Base-by-base conservation (phyloP, 2,888 invertebrate species). In the Mythimna albipuncta region DNA sequence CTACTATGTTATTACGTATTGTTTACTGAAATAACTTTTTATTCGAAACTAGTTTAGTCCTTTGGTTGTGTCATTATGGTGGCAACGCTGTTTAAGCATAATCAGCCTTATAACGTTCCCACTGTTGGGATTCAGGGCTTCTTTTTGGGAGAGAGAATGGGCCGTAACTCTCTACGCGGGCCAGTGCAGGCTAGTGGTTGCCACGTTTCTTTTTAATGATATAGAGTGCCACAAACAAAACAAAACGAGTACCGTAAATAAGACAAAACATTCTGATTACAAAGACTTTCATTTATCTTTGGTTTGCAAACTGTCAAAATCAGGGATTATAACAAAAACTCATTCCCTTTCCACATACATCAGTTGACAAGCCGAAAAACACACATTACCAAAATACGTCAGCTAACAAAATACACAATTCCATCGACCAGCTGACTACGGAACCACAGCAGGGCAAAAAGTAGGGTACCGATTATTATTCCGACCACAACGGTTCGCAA, bases 391-490 rank as follows among this genome's bases (percentile, higher is more conserved):
- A 2, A 35, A 44, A 57, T 13, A 73, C 32, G n/a, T 44, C 41
- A 62, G 1, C 11, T 10, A 5, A 52, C 32, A 41, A 50, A 61
- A 44, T 32, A 81, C 55, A 54, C 26, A 50, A 65, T 54, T 11
- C 11, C 26, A 26, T 44, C 52, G 11, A 50, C 26, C 19, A 57
- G n/a, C 21, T 59, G 38, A 41, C 50, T 38, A 44, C 62, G 35
- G 74, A 62, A 75, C 50, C 52, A 54, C 41, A 58, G n/a, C 21
- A n/a, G 35, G 9, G 16, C 19, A 57, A 54, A 55, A 69, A 63
- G 21, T 63, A 55, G 52, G 59, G 32, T 50, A n/a, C 41, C n/a
- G 7, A 41, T 85, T 77, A 71, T 75, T 84, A 85, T 84, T 85
- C 79, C 52, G 55, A 16, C 21, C 64, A 57, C 68, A 71, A 61